Evolutionary conservation across 2,797 vertebrate genomes (phyloP).

Genomic region (Cirrhinus mrigala): DNA sequence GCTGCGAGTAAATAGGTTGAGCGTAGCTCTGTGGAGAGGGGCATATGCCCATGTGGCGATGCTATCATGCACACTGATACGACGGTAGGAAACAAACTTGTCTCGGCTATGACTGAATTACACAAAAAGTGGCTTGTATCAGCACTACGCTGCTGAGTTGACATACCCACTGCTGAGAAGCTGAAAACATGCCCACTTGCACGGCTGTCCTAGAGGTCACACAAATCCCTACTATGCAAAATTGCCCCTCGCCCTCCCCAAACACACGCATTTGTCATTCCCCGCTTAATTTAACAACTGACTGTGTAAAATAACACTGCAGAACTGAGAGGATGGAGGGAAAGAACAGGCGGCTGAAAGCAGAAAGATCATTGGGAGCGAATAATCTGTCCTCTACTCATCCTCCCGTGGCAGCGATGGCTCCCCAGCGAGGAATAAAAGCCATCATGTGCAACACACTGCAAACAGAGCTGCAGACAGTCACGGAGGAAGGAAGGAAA

Average conservation of each 20-base stretch:
- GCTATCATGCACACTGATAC: slow-evolving; percentile 58
- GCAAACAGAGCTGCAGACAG: slow-evolving; percentile 48
- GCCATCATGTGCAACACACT: slow-evolving; percentile 56
- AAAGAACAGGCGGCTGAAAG: slow-evolving; percentile 42
- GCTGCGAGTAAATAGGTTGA: slow-evolving; percentile 49
- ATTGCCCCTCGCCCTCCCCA: slow-evolving; percentile 7
- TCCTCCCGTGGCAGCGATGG: slow-evolving; percentile 48
- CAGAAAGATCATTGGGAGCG: slow-evolving; percentile 52
- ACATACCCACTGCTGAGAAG: slow-evolving; percentile 38
- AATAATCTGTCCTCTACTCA: slow-evolving; percentile 62
- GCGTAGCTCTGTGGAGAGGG: slow-evolving; percentile 42
- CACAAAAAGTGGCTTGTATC: slow-evolving; percentile 52
- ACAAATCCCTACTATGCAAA: slow-evolving; percentile 43
- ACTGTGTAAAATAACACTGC: slow-evolving; percentile 67
- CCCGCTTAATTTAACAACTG: slow-evolving; percentile 74
- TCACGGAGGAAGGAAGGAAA: slow-evolving; percentile 36
- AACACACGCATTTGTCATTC: slow-evolving; percentile 67
- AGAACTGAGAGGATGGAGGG: slow-evolving; percentile 58
- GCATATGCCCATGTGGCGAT: slow-evolving; percentile 54
- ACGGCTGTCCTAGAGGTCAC: slow-evolving; percentile 55
- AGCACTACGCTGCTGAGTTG: slow-evolving; percentile 38
- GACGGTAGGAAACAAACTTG: slow-evolving; percentile 46
- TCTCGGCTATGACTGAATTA: slow-evolving; percentile 48
- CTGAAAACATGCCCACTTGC: slow-evolving; percentile 32
- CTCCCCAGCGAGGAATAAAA: slow-evolving; percentile 61